Conservation (phyloP, 2,888 invertebrate species). For the Leptopilina syphax region DNA sequence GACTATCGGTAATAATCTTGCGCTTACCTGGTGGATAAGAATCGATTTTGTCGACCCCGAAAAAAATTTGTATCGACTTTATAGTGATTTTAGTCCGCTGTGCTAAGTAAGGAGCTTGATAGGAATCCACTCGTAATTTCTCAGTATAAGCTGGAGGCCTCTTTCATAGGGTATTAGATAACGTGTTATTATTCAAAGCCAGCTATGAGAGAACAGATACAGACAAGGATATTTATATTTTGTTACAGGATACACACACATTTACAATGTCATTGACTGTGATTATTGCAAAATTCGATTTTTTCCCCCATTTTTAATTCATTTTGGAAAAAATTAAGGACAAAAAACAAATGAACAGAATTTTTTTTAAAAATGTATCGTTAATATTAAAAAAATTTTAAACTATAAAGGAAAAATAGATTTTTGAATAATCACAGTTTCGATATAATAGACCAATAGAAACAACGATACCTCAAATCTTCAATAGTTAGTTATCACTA, state of each 20-base stretch:
- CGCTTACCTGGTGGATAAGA: constrained; percentile 44
- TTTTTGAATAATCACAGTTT: constrained; percentile 65
- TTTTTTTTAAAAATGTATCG: too few species aligned
- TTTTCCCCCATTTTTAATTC: not conserved
- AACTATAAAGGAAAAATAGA: constrained; percentile 41
- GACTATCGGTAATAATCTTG: constrained; percentile 64
- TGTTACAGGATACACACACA: constrained; percentile 74
- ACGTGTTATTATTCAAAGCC: constrained; percentile 70
- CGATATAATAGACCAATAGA: constrained; percentile 76
- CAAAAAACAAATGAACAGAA: not conserved
- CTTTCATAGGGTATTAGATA: constrained; percentile 62
- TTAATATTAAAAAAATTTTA: constrained; percentile 3
- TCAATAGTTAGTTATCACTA: constrained; percentile 76
- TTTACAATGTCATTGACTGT: constrained; percentile 67
- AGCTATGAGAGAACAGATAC: constrained; percentile 69
- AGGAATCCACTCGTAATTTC: constrained; percentile 58
- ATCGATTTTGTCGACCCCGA: constrained; percentile 52
- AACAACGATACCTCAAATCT: constrained; percentile 77
- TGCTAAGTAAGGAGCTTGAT: constrained; percentile 45
- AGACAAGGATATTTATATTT: constrained; percentile 76
- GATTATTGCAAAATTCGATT: constrained; percentile 61
- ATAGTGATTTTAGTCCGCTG: constrained; percentile 34
- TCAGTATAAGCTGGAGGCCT: constrained; percentile 54
- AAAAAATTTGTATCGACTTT: constrained; percentile 52
- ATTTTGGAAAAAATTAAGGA: constrained; percentile 27